Percentiles rank a stretch among this genome's conserved stretches.
These are phyloP conservation scores for Saccopteryx bilineata DNA, from an alignment of 2,113 vertebrate genomes.

Conservation along the genomic window DNA sequence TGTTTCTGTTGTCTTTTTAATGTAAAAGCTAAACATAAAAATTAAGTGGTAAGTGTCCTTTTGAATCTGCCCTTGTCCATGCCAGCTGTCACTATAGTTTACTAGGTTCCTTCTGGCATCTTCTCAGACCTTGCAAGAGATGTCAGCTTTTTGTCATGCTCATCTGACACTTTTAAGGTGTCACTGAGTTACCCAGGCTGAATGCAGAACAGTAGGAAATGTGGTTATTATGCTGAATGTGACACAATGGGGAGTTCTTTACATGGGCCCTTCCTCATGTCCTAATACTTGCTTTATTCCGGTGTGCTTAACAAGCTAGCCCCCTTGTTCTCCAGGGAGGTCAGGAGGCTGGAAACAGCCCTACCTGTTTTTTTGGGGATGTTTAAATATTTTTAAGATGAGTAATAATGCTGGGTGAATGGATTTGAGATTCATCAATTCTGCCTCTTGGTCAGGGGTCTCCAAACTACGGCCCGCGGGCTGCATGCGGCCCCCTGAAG, in stretches of 20 bases:
- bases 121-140: slow-evolving; percentile 57
- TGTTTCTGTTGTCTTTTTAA: slow-evolving; percentile 43
- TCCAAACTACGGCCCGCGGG: too few relatives aligned
- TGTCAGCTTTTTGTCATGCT: slow-evolving; percentile 67
- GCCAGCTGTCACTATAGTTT: slow-evolving; percentile 55
- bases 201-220: slow-evolving; percentile 71
- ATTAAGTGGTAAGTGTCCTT: slow-evolving; percentile 17
- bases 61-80: slow-evolving; percentile 37
- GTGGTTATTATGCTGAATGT: slow-evolving; percentile 61
- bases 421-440: not conserved
- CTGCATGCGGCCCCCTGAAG: too few relatives aligned
- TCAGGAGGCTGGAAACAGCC: slow-evolving; percentile 4
- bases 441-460: slow-evolving; percentile 66
- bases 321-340: slow-evolving; percentile 61
- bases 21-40: slow-evolving; percentile 42
- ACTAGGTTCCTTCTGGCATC: slow-evolving; percentile 30
- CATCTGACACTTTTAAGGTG: slow-evolving; percentile 79
- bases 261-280: slow-evolving; percentile 51
- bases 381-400: slow-evolving; percentile 62
- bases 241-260: slow-evolving; percentile 55
- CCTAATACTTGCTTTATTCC: slow-evolving; percentile 69
- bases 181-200: slow-evolving; percentile 61
- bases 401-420: slow-evolving; percentile 7
- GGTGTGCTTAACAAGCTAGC: slow-evolving; percentile 45
- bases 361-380: slow-evolving; percentile 51